phyloP scores from a whole-genome alignment of 2,113 vertebrate genomes.

The Neomonachus schauinslandi region DNA sequence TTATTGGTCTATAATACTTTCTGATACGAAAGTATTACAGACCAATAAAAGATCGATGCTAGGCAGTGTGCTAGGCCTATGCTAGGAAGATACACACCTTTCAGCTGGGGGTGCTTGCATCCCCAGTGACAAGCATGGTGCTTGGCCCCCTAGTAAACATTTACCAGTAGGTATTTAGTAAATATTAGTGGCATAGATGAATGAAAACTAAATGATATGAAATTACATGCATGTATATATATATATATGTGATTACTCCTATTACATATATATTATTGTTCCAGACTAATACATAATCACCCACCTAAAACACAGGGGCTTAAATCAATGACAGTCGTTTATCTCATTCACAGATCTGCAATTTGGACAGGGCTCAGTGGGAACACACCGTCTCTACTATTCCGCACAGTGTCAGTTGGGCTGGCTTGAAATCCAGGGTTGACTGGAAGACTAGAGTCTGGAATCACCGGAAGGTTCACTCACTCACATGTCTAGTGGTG shows the following conservation, averaged over 20 bases:
- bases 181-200: background rate
- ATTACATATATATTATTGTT: background rate
- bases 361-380: background rate
- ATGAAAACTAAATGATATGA: background rate
- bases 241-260: background rate
- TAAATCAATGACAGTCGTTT: background rate
- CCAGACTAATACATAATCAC: background rate
- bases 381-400: background rate
- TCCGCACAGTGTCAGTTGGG: background rate
- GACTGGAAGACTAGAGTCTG: background rate
- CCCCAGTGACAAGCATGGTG: background rate
- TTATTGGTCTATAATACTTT: background rate
- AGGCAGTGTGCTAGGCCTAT: background rate
- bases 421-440: background rate
- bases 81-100: background rate
- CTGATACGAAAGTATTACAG: background rate
- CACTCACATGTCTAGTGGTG: background rate
- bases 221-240: background rate
- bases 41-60: background rate
- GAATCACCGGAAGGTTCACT: background rate
- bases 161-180: background rate
- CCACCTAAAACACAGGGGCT: background rate
- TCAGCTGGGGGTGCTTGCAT: background rate
- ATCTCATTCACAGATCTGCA: background rate
- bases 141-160: background rate